Evolutionary conservation across 1,140 invertebrate species (phyloP), one percentile per base, ranked within the genome.

Genomic region (Thalassaphorura encarpata): DNA sequence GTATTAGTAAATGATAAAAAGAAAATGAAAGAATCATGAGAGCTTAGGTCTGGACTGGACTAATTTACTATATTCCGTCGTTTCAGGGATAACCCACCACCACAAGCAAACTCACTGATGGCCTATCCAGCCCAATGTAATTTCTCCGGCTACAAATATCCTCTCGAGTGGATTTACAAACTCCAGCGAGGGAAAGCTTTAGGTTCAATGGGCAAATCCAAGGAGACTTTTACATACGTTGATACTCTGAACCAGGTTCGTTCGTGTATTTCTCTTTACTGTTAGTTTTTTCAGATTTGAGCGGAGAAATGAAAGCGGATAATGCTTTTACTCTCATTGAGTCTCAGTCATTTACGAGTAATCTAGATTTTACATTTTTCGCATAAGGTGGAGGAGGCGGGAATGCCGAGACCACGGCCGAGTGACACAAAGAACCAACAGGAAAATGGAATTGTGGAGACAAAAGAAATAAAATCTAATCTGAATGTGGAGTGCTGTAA

Each of bases 101-200:
- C n/a, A n/a, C n/a, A n/a, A n/a, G n/a, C n/a, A 6, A 81, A 82
- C 66, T 83, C 82, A 15, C 74, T 97, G 19, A 82, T 97, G 67
- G 87, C 80, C 1, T 93, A 86, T 69, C 86, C 93, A 1, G 92
- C 88, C 0, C 88, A 96, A 69, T 92, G 88, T 66, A 98, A 97
- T 73, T 97, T 95, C 69, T 91, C 85, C 67, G 94, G 94, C 11
- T 77, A 77, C 39, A 96, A 95, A 71, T 89, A 90, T 71, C 86
- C 89, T 0, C 67, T 95, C 15, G 60, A 76, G 1, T 85, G 85
- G 78, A 82, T 93, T 40, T 56, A 78, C 29, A 68, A 75, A 23
- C 74, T 85, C 4, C 82, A 85, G 67, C 68, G 76, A 58, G 79
- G 81, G 15, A 76, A 69, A 42, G 46, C 16, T 18, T 8, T 26